Percentiles rank a stretch among this genome's conserved stretches.
Conservation (phyloP, 2,113 vertebrate species). For the Rhinogobius similis region DNA sequence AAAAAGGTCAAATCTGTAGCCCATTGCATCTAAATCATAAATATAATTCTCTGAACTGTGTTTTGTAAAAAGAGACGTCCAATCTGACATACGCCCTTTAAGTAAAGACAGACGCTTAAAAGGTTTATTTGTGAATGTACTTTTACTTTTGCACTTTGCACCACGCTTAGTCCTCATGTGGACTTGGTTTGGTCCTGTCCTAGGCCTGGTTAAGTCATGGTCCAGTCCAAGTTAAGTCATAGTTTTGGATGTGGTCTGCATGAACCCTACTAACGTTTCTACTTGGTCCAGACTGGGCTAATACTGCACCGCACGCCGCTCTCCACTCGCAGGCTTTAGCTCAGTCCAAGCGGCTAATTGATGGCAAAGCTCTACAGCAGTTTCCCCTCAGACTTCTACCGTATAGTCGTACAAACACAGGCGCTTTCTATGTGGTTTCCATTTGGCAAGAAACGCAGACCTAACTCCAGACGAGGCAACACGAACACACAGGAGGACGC, state of each 20-base stretch:
- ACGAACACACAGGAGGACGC: slow-evolving; percentile 53
- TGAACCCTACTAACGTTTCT: background rate
- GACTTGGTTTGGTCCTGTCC: no score
- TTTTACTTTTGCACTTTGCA: no score
- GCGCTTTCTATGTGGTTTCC: slow-evolving; percentile 78
- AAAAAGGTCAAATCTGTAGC: no score
- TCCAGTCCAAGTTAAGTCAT: background rate
- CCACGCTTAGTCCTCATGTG: no score
- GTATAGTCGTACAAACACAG: slow-evolving; percentile 59
- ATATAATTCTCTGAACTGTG: no score
- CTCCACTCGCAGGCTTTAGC: slow-evolving; percentile 56
- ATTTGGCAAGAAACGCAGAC: slow-evolving; percentile 76
- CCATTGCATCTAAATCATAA: no score
- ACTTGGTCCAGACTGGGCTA: background rate
- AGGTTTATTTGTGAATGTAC: no score
- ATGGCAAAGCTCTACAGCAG: slow-evolving; percentile 74
- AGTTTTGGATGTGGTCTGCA: background rate
- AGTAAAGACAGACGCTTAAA: no score
- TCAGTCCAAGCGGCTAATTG: slow-evolving; percentile 74
- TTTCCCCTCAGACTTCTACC: slow-evolving; percentile 59
- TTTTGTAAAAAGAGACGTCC: no score
- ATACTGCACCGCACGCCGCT: background rate
- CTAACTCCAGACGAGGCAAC: slow-evolving; percentile 72
- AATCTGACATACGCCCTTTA: no score
- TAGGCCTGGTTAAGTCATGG: background rate